phyloP scores from a whole-genome alignment of 2,888 invertebrate species.

The Dastarcus helophoroides region DNA sequence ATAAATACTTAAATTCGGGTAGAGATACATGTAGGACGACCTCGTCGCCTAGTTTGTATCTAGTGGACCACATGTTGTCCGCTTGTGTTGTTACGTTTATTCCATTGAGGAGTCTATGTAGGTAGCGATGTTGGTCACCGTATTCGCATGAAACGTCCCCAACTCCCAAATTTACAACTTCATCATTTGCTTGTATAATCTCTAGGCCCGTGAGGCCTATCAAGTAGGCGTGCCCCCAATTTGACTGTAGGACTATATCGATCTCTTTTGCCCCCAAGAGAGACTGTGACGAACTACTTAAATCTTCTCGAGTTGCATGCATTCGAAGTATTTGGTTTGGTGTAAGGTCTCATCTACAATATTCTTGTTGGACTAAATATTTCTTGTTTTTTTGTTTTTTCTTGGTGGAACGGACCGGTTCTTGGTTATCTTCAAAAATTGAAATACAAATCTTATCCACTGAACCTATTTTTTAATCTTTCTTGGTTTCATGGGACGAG shows the following conservation, averaged over 20 bases:
- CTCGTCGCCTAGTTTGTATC: slow-evolving; percentile 24
- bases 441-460: no score
- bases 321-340: slow-evolving; percentile 26
- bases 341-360: slow-evolving; percentile 3
- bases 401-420: no score
- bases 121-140: slow-evolving; percentile 24
- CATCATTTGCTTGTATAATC: slow-evolving; percentile 40
- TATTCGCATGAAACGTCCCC: slow-evolving; percentile 18
- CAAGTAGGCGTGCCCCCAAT: slow-evolving; percentile 50
- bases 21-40: slow-evolving; percentile 26
- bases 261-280: slow-evolving; percentile 32
- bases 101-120: slow-evolving; percentile 51
- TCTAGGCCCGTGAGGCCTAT: slow-evolving; percentile 49
- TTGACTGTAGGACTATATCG: slow-evolving; percentile 47
- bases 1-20: slow-evolving; percentile 26
- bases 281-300: no score
- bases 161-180: slow-evolving; percentile 22
- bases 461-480: no score
- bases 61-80: slow-evolving; percentile 55
- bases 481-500: no score
- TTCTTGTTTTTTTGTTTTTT: no score
- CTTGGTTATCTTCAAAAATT: no score
- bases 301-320: no score
- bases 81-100: slow-evolving; percentile 55
- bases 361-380: no score